phyloP scores from a whole-genome alignment of 2,888 invertebrate genomes.

The Pegoplata infirma region DNA sequence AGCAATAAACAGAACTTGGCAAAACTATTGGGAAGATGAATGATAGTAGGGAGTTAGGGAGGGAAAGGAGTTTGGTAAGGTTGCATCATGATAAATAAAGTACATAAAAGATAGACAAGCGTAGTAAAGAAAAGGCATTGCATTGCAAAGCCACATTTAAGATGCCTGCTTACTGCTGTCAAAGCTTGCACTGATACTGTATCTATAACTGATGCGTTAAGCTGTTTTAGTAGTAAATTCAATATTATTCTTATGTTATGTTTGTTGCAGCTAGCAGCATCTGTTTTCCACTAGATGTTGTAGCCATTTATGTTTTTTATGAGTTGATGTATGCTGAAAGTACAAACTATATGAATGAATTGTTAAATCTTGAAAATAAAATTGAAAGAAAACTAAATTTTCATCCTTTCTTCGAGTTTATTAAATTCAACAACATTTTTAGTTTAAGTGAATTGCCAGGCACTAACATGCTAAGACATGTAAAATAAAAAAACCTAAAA shows the following conservation, averaged over 20 bases:
- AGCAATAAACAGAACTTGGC: too few relatives aligned
- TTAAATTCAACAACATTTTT: too few relatives aligned
- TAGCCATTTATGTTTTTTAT: too few relatives aligned
- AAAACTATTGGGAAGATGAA: too few relatives aligned
- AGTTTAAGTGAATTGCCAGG: too few relatives aligned
- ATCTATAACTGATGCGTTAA: slow-evolving; percentile 60
- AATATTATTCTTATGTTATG: slow-evolving; percentile 29
- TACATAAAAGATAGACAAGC: slow-evolving; percentile 44
- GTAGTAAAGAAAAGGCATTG: slow-evolving; percentile 42
- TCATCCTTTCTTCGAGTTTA: background rate
- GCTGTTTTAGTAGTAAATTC: slow-evolving; percentile 27
- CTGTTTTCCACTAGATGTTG: background rate
- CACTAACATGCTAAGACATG: too few relatives aligned
- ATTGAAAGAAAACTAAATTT: background rate
- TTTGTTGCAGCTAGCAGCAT: slow-evolving; percentile 6
- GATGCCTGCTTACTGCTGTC: slow-evolving; percentile 59
- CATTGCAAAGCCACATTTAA: slow-evolving; percentile 47
- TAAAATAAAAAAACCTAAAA: too few relatives aligned
- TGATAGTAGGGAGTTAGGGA: background rate
- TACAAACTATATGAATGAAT: slow-evolving; percentile 6
- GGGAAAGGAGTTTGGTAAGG: background rate
- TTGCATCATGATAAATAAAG: background rate
- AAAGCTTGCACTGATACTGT: slow-evolving; percentile 60
- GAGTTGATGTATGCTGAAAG: background rate
- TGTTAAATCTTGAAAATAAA: slow-evolving; percentile 4